Percentiles rank a stretch among this genome's conserved stretches.
These are phyloP conservation scores for Chrysomallon squamiferum DNA, from an alignment of 1,140 invertebrate genomes.

Conservation along the genomic window DNA sequence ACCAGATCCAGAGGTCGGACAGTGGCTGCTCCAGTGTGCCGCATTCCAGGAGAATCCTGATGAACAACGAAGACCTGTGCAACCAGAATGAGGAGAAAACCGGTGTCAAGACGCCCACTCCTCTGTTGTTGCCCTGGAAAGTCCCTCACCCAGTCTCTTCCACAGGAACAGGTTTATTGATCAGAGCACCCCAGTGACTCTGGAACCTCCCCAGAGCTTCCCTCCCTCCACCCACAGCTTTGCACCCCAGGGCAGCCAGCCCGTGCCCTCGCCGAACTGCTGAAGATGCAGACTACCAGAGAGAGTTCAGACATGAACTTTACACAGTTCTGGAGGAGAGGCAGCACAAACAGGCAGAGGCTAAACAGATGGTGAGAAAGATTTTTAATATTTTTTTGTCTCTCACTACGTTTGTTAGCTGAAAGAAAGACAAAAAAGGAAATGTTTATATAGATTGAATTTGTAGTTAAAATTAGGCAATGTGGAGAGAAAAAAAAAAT, in stretches of 20 bases:
- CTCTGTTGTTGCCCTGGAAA: neutral
- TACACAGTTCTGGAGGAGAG: constrained; percentile 24
- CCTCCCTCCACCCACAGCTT: neutral
- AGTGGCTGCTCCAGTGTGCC: constrained; percentile 9
- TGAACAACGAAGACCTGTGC: constrained; percentile 42
- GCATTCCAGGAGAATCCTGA: constrained; percentile 15
- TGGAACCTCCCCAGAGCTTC: constrained; percentile 11
- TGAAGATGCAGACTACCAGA: constrained; percentile 9
- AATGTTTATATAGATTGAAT: too few relatives aligned
- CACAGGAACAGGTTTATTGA: constrained; percentile 42
- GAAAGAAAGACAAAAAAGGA: too few relatives aligned
- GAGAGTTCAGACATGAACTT: constrained; percentile 21
- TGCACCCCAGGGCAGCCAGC: neutral
- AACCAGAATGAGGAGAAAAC: constrained; percentile 12
- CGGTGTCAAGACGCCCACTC: constrained; percentile 4
- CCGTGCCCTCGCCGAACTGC: neutral
- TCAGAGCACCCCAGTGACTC: constrained; percentile 44
- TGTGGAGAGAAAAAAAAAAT: too few relatives aligned
- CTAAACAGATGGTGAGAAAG: neutral
- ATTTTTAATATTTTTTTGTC: neutral
- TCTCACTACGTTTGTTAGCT: too few relatives aligned
- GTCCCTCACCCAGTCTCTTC: constrained; percentile 41
- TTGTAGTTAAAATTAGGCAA: too few relatives aligned
- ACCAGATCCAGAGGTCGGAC: constrained; percentile 5
- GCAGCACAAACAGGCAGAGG: neutral